Evolutionary conservation across 2,888 invertebrate genomes (phyloP), one percentile per base, ranked within the genome.

Genomic region (Masnerella sp.): DNA sequence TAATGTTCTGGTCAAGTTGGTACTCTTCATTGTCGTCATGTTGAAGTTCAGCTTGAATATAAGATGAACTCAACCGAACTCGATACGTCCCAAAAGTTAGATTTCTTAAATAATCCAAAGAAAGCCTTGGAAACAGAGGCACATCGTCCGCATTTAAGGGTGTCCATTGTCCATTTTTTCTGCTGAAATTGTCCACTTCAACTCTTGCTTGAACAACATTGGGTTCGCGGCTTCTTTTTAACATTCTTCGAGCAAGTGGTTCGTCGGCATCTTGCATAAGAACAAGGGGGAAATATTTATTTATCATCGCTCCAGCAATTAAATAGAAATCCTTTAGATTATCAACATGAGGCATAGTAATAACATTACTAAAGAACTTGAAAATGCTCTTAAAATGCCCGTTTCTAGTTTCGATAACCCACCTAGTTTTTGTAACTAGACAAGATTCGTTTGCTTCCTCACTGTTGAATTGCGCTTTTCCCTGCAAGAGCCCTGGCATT

Each of bases 131-230:
- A 47, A 67, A 61, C 14, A 54, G 30, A 14, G 32, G 51, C 42
- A 69, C 30, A 14, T 54, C 14, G 20, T 52, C n/a, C 11, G 36
- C 7, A 28, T 45, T 49, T 20, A 65, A 43, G 9, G 36, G 30
- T 22, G 43, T 43, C 64, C 62, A 69, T 18, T 22, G 52, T 11
- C 30, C 61, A 72, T 69, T 73, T 61, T 54, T 69, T 47, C 47
- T 58, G 8, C 36, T 32, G 8, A 72, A 58, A 49, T 65, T 42
- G 11, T 72, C 30, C 0, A 22, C 40, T 52, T 76, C 73, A 8
- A 76, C 47, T 58, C 49, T 36, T n/a, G 54, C 61, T 62, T 73
- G 73, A 5, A 70, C 61, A 15, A 62, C 30, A 38, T 74, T 76
- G 2, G 43, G 34, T 28, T 67, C 38, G 9, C 36, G 14, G n/a